Percentiles rank a stretch among this genome's conserved stretches.
phyloP scores from a whole-genome alignment of 2,113 vertebrate species.

The Pteropus alecto region DNA sequence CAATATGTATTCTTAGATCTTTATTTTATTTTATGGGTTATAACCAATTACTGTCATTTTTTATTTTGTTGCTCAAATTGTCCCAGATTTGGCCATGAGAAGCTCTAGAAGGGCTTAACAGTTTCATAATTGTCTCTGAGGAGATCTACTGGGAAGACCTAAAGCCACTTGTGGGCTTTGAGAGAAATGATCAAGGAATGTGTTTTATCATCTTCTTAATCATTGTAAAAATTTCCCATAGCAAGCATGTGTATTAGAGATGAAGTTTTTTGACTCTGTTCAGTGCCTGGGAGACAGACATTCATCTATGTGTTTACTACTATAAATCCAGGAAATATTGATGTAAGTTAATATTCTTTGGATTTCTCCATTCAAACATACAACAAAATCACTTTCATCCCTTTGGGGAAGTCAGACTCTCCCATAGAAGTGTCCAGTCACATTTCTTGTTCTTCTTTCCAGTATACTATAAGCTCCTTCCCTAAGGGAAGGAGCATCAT shows the following conservation, averaged over 20 bases:
- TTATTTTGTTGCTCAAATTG: neutral
- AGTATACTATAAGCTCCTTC: neutral
- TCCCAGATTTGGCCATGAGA: neutral
- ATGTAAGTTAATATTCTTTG: neutral
- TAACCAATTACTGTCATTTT: neutral
- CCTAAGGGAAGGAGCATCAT: neutral
- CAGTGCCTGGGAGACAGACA: neutral
- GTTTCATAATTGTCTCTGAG: neutral
- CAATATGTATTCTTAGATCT: neutral
- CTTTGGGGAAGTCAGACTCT: neutral
- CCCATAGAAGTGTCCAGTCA: neutral
- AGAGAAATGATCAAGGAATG: neutral
- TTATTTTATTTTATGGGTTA: neutral
- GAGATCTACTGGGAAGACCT: neutral
- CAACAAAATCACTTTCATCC: slow-evolving; percentile 11
- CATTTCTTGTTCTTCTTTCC: neutral
- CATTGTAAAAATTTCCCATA: neutral
- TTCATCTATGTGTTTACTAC: neutral
- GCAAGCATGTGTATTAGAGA: neutral
- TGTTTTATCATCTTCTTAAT: neutral
- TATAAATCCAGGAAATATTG: slow-evolving; percentile 28
- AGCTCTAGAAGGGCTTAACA: neutral
- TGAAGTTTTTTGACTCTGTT: neutral
- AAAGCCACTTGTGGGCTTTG: neutral
- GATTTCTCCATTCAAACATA: neutral